These are phyloP conservation scores for Cryptotis parvus DNA, from an alignment of 2,113 vertebrate genomes.

Conservation along the genomic window DNA sequence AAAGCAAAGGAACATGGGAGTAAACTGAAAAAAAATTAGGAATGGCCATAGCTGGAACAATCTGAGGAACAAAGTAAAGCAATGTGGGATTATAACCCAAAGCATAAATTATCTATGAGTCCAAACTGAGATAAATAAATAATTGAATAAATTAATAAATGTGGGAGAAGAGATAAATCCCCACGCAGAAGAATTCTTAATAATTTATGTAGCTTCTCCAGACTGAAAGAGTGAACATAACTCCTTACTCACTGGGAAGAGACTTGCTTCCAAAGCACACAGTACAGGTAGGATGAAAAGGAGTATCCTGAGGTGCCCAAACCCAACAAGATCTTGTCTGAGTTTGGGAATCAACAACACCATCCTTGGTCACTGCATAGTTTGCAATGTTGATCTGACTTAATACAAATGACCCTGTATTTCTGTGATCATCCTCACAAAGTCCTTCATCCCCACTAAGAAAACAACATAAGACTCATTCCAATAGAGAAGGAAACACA, in stretches of 20 bases:
- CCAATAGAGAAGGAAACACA: not conserved
- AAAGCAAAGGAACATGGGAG: not conserved
- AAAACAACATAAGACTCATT: not conserved
- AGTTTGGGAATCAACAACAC: not conserved
- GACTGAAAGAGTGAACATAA: not conserved
- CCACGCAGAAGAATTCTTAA: conserved; percentile 36
- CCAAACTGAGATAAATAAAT: conserved; percentile 52
- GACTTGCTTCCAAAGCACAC: not conserved
- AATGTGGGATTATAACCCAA: conserved; percentile 34
- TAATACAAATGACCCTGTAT: conserved; percentile 10
- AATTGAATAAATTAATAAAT: conserved; percentile 56
- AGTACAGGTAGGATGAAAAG: not conserved
- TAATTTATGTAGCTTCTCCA: conserved; percentile 40
- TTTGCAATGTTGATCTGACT: not conserved
- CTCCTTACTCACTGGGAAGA: not conserved
- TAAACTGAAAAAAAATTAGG: not conserved
- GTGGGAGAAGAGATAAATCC: conserved; percentile 36
- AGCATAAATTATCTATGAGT: conserved; percentile 63
- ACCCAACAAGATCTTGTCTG: not conserved
- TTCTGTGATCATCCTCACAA: not conserved
- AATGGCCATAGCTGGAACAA: conserved; percentile 20
- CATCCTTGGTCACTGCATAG: not conserved
- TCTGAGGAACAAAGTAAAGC: conserved; percentile 7
- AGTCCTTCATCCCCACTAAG: not conserved
- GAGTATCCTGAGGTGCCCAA: not conserved